A percentile compares a stretch with the other conserved stretches of the same genome.
These are phyloP conservation scores for Bradypodion pumilum DNA, from an alignment of 2,797 vertebrate species.

Conservation along the genomic window DNA sequence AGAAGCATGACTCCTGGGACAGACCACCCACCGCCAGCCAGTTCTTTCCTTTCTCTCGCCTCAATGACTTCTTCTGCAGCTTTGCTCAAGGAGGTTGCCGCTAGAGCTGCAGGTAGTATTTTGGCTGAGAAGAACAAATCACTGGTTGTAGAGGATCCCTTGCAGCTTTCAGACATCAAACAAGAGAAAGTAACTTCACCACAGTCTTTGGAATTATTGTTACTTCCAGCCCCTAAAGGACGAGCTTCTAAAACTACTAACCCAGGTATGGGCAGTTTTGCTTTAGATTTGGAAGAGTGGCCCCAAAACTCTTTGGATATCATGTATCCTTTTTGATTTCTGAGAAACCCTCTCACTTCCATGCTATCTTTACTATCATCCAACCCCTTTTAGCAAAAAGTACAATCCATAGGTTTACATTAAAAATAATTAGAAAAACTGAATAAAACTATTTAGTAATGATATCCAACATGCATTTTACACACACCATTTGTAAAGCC, in stretches of 20 bases:
- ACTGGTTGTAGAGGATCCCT: constrained; percentile 85
- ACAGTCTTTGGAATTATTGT: constrained; percentile 88
- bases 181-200: constrained; percentile 86
- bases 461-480: no score
- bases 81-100: constrained; percentile 98
- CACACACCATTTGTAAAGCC: no score
- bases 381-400: no score
- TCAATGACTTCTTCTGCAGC: constrained; percentile 99
- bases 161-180: constrained; percentile 89
- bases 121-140: constrained; percentile 93
- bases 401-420: no score
- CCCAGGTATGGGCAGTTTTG: constrained; percentile 80
- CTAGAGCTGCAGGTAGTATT: constrained; percentile 93
- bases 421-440: no score
- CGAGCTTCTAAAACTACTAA: constrained; percentile 87
- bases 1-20: constrained; percentile 85
- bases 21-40: constrained; percentile 88
- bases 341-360: no score
- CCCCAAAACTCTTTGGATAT: no score
- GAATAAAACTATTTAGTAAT: no score
- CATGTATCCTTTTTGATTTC: no score
- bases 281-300: not conserved
- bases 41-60: constrained; percentile 94
- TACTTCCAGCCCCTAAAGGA: constrained; percentile 91
- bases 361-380: no score